A percentile compares a stretch with the other conserved stretches of the same genome.
These are phyloP conservation scores for Nephrotoma guestfalica DNA, from an alignment of 2,888 invertebrate species.

Conservation along the genomic window DNA sequence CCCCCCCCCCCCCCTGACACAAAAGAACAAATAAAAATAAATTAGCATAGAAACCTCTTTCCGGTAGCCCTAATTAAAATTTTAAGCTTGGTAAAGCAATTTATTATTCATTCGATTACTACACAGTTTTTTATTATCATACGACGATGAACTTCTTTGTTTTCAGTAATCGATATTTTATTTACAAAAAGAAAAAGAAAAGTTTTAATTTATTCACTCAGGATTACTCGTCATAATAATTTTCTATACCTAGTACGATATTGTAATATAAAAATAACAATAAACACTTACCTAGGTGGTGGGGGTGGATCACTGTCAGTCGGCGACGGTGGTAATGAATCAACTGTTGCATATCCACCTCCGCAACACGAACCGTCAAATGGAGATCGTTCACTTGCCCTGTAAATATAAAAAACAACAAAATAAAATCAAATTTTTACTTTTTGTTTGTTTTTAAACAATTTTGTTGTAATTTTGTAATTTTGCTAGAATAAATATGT, in stretches of 20 bases:
- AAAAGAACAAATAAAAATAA: neutral
- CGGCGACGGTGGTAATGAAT: conserved; percentile 58
- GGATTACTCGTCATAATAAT: neutral
- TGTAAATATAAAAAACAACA: conserved; percentile 24
- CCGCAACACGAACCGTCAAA: conserved; percentile 80
- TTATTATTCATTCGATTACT: neutral
- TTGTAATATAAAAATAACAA: neutral
- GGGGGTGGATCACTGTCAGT: conserved; percentile 53
- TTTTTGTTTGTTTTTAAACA: no score
- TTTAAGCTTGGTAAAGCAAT: neutral
- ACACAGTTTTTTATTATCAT: no score
- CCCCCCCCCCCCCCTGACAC: no score
- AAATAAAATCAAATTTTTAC: neutral
- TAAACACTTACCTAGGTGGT: conserved; percentile 18
- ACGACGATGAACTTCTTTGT: no score
- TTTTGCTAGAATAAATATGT: neutral
- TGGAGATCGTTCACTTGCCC: conserved; percentile 69
- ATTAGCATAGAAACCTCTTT: neutral
- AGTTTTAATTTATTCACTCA: neutral
- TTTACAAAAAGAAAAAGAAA: neutral
- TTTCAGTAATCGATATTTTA: no score
- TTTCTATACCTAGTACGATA: no score
- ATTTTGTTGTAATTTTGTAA: neutral
- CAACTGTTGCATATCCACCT: conserved; percentile 62
- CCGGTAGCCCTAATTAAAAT: neutral